Percentiles rank a stretch among this genome's conserved stretches.
These are phyloP conservation scores for Enteromius radiatus DNA, from an alignment of 2,797 vertebrate species.

Conservation along the genomic window DNA sequence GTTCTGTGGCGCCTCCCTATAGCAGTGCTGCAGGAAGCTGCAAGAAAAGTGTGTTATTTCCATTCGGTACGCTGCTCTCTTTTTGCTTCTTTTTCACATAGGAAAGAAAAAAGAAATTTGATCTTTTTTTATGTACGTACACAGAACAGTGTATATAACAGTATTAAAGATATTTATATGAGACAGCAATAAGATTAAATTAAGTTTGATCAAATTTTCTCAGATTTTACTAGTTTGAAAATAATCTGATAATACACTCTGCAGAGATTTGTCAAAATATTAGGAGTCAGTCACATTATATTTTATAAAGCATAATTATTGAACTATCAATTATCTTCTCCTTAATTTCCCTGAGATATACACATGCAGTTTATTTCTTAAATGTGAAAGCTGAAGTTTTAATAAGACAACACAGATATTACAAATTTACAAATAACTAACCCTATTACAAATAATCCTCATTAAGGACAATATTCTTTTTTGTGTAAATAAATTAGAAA, in stretches of 20 bases:
- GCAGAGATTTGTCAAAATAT: conserved; percentile 5
- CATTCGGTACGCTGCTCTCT: neutral
- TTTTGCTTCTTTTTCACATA: neutral
- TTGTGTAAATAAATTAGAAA: neutral
- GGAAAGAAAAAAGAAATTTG: neutral
- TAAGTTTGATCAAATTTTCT: neutral
- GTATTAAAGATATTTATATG: neutral
- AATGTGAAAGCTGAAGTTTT: neutral
- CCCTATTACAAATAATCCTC: too few species aligned
- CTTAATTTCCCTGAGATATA: neutral
- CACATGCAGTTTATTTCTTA: neutral
- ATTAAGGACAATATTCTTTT: neutral
- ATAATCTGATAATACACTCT: neutral
- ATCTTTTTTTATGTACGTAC: neutral
- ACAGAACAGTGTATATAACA: neutral
- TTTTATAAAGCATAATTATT: neutral
- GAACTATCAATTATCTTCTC: neutral
- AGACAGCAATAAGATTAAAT: neutral
- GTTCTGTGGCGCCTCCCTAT: conserved; percentile 25
- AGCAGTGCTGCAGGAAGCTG: neutral
- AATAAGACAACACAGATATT: neutral
- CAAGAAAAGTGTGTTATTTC: neutral
- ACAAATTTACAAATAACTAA: too few species aligned
- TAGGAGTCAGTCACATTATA: neutral
- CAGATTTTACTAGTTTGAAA: neutral